Conservation (phyloP, 2,113 vertebrate genomes). For the Eira barbara region DNA sequence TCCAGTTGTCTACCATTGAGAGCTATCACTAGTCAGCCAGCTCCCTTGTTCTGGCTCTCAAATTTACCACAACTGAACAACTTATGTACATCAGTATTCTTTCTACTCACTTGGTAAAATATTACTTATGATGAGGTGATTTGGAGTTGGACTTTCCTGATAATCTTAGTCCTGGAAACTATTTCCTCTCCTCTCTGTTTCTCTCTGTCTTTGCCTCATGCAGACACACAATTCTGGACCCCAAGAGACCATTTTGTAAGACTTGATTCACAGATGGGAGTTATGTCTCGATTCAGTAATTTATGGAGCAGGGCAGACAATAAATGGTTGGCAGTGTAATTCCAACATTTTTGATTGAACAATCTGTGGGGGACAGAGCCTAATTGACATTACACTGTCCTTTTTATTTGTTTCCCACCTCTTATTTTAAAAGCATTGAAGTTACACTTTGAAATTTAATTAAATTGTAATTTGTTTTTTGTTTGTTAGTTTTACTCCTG, state of each 20-base stretch:
- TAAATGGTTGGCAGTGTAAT: constrained; percentile 32
- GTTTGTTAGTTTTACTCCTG: constrained; percentile 13
- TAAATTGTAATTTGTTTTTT: constrained; percentile 33
- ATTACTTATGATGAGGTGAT: neutral
- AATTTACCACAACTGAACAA: neutral
- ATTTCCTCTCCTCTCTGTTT: neutral
- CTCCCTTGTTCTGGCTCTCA: neutral
- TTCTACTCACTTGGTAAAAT: neutral
- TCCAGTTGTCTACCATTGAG: neutral
- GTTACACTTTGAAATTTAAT: constrained; percentile 66
- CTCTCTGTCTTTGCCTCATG: neutral
- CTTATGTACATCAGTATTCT: neutral
- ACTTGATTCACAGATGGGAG: constrained; percentile 1
- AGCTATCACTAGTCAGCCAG: neutral
- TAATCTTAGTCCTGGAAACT: neutral
- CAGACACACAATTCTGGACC: neutral
- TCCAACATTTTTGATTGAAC: constrained; percentile 46
- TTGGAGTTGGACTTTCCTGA: neutral
- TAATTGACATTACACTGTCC: constrained; percentile 37
- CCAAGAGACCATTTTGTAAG: constrained; percentile 25
- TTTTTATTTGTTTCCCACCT: constrained; percentile 20
- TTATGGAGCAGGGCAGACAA: constrained; percentile 5
- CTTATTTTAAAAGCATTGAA: constrained; percentile 26
- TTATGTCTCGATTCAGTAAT: constrained; percentile 41
- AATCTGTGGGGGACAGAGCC: constrained; percentile 10